Base-by-base conservation (phyloP, 2,113 vertebrate species). In the Phyllostomus discolor region DNA sequence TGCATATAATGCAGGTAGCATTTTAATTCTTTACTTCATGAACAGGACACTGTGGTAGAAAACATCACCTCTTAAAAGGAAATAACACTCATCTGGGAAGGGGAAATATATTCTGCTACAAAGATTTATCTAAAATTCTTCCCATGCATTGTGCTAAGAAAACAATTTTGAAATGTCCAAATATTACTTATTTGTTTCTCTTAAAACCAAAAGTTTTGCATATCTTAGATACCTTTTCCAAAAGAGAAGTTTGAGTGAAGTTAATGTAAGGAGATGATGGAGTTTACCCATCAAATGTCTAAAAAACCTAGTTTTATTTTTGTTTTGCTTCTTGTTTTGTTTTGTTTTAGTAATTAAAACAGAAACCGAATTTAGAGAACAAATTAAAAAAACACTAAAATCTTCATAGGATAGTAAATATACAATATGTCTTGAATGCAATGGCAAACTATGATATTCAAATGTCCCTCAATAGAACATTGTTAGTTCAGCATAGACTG, bases 251-350 rank as follows among this genome's bases (percentile, higher is more conserved):
- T 81, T 97, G 82, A 89, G 86, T 92, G 90, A 94, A 80, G 28
- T 94, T 95, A 92, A 46, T 93, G 72, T 93, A 94, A 96, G 76
- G 69, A 97, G 92, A 95, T 95, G 67, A 92, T n/a, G 66, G 76
- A 85, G 50, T 38, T 75, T 97, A 89, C 33, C 67, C 87, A 95
- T 78, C 91, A 97, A 97, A 76, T 97, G 75, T 95, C 84, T 90
- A 94, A 57, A 97, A 97, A 96, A 38, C 20, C 19, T 94, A 93
- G 33, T 95, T 94, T 97, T 67, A 15, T 66, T 81, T 85, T 93
- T 10, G 9, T 82, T 90, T 88, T 84, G 4, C 41, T 85, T 93
- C 43, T 52, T 69, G 50, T 76, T 85, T 95, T 10, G 9, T 82
- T 90, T 90, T 84, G 4, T 43, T 88, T 93, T 82, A 35, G 66